These are phyloP conservation scores for Bombus sylvicola DNA, from an alignment of 1,140 invertebrate species.

Conservation along the genomic window DNA sequence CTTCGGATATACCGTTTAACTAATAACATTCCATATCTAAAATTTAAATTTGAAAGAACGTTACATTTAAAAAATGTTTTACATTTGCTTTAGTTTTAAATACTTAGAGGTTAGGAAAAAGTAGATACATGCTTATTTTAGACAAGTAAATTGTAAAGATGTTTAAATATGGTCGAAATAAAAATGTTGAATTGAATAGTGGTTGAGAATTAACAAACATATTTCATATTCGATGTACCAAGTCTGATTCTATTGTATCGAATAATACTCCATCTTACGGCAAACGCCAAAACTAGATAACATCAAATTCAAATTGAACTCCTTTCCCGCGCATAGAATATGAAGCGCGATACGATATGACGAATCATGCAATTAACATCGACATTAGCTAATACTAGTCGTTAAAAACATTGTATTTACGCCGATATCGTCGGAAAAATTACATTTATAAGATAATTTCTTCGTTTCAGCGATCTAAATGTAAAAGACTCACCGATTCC, in stretches of 20 bases:
- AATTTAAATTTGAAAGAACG: not conserved
- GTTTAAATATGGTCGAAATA: not conserved
- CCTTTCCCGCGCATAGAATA: not conserved
- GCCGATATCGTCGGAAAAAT: too few relatives aligned
- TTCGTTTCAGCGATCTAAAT: not conserved
- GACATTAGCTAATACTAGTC: not conserved
- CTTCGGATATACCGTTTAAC: not conserved
- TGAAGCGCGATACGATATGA: not conserved
- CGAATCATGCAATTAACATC: too few relatives aligned
- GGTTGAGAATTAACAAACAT: not conserved
- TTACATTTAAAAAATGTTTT: not conserved
- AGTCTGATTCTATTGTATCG: too few relatives aligned
- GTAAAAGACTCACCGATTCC: constrained; percentile 69
- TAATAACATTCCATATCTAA: not conserved
- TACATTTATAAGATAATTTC: not conserved
- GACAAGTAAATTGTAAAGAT: not conserved
- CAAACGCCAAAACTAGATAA: not conserved
- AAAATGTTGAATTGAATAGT: not conserved
- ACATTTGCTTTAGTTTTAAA: not conserved
- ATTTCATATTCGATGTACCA: not conserved
- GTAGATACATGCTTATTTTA: not conserved
- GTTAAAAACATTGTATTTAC: not conserved
- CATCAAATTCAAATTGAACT: not conserved
- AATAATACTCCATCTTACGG: not conserved
- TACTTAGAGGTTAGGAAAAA: too few relatives aligned